Base-by-base conservation (phyloP, 2,888 invertebrate species). In the Euspilapteryx auroguttella region DNA sequence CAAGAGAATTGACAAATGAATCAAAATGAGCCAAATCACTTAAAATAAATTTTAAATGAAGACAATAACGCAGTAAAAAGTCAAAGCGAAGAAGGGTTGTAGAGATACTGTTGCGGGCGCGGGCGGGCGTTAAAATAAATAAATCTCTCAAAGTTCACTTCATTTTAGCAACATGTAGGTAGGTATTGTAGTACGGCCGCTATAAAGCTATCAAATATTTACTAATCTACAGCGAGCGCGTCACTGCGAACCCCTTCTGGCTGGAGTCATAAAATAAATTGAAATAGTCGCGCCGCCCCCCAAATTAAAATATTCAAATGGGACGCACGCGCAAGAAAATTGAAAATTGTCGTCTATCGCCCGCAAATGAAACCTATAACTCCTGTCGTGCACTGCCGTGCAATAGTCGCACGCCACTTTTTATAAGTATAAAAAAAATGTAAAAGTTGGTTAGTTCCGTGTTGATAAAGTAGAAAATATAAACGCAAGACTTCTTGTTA, bases 281-380 rank as follows among this genome's bases (percentile, higher is more conserved):
- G 75, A 75, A 75, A 75, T 75, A 71, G 75, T 73, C 75, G 63
- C 68, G 57, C 66, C 73, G 68, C 75, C 75, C 75, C 69, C 75
- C 68, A 71, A 75, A 75, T 75, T 75, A 73, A 75, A 75, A 75
- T 75, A 75, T 75, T 75, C 73, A 75, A 75, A 75, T 75, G 75
- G 73, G 69, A 69, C 69, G 75, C 75, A 75, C 75, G 75, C 75
- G 75, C 68, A 75, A 75, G 75, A 75, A 75, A 75, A 75, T 75
- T 75, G 75, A 75, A 75, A 73, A 75, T 75, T 75, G 75, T 75
- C 75, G 75, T 75, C 75, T 73, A 73, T 73, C 58, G 73, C 66
- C 75, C 75, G 61, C 75, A 75, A 75, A 75, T 75, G 75, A 75
- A 73, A 75, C 75, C 73, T 71, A 75, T 75, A 75, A 75, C 73